These are phyloP conservation scores for Miltochrista miniata DNA, from an alignment of 2,888 invertebrate species.

Conservation along the genomic window DNA sequence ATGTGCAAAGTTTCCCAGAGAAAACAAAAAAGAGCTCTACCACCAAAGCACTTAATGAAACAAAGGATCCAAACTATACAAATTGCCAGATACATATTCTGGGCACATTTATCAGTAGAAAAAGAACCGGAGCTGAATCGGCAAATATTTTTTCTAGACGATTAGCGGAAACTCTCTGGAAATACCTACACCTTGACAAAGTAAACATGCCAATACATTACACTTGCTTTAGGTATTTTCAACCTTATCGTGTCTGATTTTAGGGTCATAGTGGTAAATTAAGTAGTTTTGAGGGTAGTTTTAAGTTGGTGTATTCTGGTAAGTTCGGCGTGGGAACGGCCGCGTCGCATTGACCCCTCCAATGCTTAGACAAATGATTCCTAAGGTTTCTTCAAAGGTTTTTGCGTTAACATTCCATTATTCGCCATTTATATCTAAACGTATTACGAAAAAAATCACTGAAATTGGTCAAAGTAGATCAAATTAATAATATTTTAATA, in stretches of 20 bases:
- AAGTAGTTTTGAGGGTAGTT: conserved; percentile 19
- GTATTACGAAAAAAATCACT: too few relatives aligned
- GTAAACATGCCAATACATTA: conserved; percentile 23
- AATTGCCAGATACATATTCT: conserved; percentile 72
- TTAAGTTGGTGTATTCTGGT: conserved; percentile 36
- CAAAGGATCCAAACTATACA: conserved; percentile 61
- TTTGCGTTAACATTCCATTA: conserved; percentile 36
- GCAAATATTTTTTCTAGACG: conserved; percentile 81
- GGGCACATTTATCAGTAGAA: conserved; percentile 73
- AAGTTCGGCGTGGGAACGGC: conserved; percentile 75
- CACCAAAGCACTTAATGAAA: conserved; percentile 61
- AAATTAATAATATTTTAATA: too few relatives aligned
- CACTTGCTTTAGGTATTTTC: not conserved
- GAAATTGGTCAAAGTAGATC: too few relatives aligned
- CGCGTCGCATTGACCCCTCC: conserved; percentile 74
- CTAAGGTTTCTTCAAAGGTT: conserved; percentile 62
- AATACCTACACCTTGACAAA: conserved; percentile 63
- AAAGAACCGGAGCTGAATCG: conserved; percentile 71
- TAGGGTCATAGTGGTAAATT: conserved; percentile 32
- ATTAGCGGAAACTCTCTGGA: conserved; percentile 76
- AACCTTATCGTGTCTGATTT: conserved; percentile 23
- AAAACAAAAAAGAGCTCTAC: conserved; percentile 38
- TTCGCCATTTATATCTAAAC: conserved; percentile 2
- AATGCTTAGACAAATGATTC: conserved; percentile 78
- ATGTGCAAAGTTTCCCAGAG: conserved; percentile 45